These are phyloP conservation scores for Polyommatus iphigenia DNA, from an alignment of 2,888 invertebrate genomes.

Conservation along the genomic window DNA sequence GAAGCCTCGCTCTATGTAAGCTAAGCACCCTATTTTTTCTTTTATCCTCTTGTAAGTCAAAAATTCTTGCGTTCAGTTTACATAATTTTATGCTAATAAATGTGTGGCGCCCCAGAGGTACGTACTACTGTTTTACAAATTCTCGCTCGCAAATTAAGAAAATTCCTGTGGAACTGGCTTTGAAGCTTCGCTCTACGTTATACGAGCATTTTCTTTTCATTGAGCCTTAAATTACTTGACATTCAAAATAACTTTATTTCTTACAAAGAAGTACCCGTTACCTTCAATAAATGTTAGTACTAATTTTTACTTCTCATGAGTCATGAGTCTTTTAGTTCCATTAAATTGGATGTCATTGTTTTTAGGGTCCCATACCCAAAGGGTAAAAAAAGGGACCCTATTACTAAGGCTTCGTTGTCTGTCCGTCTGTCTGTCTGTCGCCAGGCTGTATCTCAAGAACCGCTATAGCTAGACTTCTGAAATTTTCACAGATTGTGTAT, in stretches of 20 bases:
- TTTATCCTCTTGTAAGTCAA: slow-evolving; percentile 60
- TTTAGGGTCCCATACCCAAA: too few relatives aligned
- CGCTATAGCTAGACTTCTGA: too few relatives aligned
- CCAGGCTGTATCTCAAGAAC: too few relatives aligned
- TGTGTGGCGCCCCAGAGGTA: background rate
- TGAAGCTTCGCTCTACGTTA: background rate
- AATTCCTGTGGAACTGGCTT: background rate
- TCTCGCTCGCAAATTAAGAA: background rate
- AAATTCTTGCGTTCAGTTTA: slow-evolving; percentile 28
- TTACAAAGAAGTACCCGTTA: background rate
- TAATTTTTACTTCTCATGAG: background rate
- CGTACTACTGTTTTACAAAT: background rate
- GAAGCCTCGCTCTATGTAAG: slow-evolving; percentile 50
- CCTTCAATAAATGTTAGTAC: background rate
- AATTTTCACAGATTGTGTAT: too few relatives aligned
- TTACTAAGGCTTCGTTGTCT: too few relatives aligned
- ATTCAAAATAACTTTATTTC: background rate
- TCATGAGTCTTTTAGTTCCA: background rate
- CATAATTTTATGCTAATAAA: slow-evolving; percentile 7
- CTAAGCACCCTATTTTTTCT: slow-evolving; percentile 67
- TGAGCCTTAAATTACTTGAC: background rate
- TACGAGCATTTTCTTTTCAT: background rate
- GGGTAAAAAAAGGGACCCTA: too few relatives aligned
- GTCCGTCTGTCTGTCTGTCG: too few relatives aligned
- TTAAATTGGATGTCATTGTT: background rate